A percentile compares a stretch with the other conserved stretches of the same genome.
Conservation (phyloP, 2,797 vertebrate genomes). For the Hydrophis major region DNA sequence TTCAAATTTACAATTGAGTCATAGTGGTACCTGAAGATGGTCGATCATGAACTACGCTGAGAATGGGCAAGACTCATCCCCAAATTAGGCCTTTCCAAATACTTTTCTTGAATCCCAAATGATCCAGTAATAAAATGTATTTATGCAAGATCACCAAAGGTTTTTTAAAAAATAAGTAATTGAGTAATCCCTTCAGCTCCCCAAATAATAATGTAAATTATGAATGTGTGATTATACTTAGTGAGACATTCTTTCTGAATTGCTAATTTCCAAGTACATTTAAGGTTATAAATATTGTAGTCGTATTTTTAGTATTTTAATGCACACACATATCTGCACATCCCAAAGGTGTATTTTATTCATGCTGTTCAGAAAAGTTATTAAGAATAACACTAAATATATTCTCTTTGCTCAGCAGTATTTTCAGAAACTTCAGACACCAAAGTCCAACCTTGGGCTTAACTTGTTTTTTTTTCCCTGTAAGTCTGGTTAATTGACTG, state of each 20-base stretch:
- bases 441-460: neutral
- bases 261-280: neutral
- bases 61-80: neutral
- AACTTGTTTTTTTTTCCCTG: neutral
- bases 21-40: constrained; percentile 12
- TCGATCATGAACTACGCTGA: constrained; percentile 11
- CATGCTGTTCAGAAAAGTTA: neutral
- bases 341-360: neutral
- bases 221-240: neutral
- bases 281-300: neutral
- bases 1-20: constrained; percentile 34
- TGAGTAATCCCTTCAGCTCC: neutral
- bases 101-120: neutral
- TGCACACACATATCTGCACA: neutral
- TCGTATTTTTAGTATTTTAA: neutral
- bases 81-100: neutral
- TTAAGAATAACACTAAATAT: neutral
- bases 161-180: neutral
- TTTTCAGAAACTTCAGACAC: neutral
- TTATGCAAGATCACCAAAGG: neutral
- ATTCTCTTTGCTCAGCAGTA: neutral
- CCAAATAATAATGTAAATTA: constrained; percentile 1
- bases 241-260: neutral
- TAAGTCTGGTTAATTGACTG: neutral
- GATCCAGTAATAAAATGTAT: neutral